phyloP scores from a whole-genome alignment of 2,888 invertebrate genomes.

The Digitonthophagus gazella region DNA sequence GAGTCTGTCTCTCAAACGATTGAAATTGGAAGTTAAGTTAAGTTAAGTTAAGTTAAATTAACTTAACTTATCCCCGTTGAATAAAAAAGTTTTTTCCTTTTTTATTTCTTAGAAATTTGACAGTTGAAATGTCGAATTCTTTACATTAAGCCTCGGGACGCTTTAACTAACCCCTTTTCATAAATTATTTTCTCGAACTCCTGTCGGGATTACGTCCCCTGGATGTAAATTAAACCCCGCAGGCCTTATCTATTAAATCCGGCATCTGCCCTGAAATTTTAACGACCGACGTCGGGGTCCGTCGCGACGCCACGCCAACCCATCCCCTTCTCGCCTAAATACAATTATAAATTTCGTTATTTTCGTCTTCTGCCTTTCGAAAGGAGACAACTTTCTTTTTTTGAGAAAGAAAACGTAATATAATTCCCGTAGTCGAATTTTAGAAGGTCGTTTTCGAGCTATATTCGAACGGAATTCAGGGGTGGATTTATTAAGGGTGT shows the following conservation, averaged over 20 bases:
- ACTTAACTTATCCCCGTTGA: no score
- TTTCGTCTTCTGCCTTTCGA: background rate
- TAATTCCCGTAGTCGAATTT: background rate
- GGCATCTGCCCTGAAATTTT: conserved; percentile 3
- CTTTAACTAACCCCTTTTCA: conserved; percentile 1
- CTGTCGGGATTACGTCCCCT: conserved; percentile 12
- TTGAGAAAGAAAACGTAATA: background rate
- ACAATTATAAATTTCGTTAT: background rate
- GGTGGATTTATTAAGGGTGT: background rate
- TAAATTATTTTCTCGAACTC: conserved; percentile 7
- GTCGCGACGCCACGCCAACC: background rate
- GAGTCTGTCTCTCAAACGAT: background rate
- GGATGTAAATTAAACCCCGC: conserved; percentile 16
- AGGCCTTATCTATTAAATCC: background rate
- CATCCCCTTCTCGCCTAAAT: background rate
- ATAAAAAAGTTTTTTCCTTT: background rate
- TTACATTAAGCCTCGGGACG: background rate
- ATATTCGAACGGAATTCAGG: background rate
- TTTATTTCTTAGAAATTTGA: background rate
- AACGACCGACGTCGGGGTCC: background rate
- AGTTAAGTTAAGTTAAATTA: no score
- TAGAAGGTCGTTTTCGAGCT: background rate
- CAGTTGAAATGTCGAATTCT: background rate
- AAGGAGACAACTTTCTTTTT: background rate
- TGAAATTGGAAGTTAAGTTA: background rate